Base-by-base conservation (phyloP, 2,797 vertebrate species). In the Myotis vivesi region DNA sequence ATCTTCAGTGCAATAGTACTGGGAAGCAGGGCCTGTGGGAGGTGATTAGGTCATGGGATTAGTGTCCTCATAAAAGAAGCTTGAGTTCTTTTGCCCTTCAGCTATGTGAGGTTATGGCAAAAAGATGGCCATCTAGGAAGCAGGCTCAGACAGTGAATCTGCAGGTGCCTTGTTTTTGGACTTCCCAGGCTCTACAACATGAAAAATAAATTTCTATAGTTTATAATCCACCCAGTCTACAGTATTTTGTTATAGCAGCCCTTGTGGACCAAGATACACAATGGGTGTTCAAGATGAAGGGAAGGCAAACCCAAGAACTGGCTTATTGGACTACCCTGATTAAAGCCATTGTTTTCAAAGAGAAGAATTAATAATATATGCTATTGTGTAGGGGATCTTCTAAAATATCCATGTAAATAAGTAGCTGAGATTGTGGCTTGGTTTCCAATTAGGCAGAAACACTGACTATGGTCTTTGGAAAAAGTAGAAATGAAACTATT, bases 401-500 rank as follows among this genome's bases (percentile, higher is more conserved):
- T 77, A 75, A 62, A 82, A 93, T 55, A 75, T 11, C 25, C 38
- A 38, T 3, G 19, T 20, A 51, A 41, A 25, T 8, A 69, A 44
- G 51, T 13, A 93, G 30, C 59, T 69, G 51, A 84, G 57, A 53
- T 1, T 15, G 51, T 33, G 38, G 30, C 73, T 46, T 0, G 5
- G n/a, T 76, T 94, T 92, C 30, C 44, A 89, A 49, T 51, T 17
- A 64, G 57, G 80, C 51, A 89, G 85, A 83, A 89, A 49, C 49
- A 44, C 10, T 38, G 9, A 80, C 8, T n/a, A 41, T 4, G 13
- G 41, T 69, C 57, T 71, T 4, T 51, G n/a, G 75, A 28, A 72
- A 80, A 84, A 25, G 28, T 64, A 88, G 30, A 53, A 46, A 71
- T 23, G 36, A 69, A 89, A 64, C 66, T 57, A 51, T 17, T 36